phyloP scores from a whole-genome alignment of 2,113 vertebrate genomes.

The Puffinus mauretanicus region DNA sequence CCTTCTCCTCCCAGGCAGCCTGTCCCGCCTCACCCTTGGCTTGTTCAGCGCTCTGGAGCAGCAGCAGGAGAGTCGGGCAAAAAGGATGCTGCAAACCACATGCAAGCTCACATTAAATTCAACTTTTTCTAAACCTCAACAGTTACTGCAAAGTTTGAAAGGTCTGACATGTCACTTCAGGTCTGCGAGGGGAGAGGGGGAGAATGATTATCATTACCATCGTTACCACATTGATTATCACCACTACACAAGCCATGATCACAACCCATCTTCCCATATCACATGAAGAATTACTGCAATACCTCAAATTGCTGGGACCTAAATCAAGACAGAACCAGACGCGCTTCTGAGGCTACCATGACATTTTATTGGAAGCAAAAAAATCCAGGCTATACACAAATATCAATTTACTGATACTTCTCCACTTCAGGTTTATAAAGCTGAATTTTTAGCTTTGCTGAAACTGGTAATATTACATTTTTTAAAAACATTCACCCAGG shows the following conservation, averaged over 20 bases:
- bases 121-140: background rate
- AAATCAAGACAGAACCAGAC: background rate
- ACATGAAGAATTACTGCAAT: fast-evolving
- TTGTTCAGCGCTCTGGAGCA: fast-evolving
- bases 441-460: background rate
- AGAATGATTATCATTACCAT: background rate
- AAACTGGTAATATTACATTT: background rate
- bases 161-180: too few relatives aligned
- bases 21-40: background rate
- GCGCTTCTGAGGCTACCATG: background rate
- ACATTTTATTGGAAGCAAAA: background rate
- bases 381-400: background rate
- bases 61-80: background rate
- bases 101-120: fast-evolving
- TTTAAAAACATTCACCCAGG: background rate
- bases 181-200: background rate
- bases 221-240: background rate
- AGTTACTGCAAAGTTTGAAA: background rate
- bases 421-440: background rate
- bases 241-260: background rate
- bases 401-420: background rate
- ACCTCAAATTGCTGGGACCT: fast-evolving
- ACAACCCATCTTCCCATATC: background rate
- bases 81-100: background rate
- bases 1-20: background rate